Evolutionary conservation across 2,888 invertebrate species (phyloP).

Genomic region (Dynastes maya): DNA sequence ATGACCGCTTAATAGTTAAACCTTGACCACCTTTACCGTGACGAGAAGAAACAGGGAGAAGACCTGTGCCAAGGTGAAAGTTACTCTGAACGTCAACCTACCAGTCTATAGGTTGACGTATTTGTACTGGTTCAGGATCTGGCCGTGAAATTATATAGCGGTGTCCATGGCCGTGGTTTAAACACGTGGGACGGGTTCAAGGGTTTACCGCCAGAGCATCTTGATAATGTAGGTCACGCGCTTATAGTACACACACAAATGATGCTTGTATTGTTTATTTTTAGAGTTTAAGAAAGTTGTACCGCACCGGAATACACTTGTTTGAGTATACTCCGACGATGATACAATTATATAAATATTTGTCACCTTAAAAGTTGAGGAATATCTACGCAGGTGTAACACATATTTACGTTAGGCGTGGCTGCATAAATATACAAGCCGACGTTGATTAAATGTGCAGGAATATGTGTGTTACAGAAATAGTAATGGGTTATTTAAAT

Average conservation of each 20-base stretch:
- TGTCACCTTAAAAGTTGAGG: not conserved
- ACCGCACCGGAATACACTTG: constrained; percentile 3
- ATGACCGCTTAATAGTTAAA: constrained; percentile 17
- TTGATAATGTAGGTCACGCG: constrained; percentile 46
- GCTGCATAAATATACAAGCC: not conserved
- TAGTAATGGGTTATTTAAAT: too few species aligned
- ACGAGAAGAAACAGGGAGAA: constrained; percentile 11
- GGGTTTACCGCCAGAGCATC: constrained; percentile 50
- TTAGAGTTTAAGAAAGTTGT: constrained; percentile 34
- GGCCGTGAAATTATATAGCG: constrained; percentile 34
- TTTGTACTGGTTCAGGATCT: constrained; percentile 18
- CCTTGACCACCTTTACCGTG: constrained; percentile 26
- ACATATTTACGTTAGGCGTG: not conserved
- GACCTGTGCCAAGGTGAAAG: constrained; percentile 37
- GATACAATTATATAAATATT: constrained; percentile 37
- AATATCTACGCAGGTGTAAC: constrained; percentile 5
- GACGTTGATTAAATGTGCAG: too few species aligned
- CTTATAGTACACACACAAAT: constrained; percentile 4
- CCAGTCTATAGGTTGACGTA: too few species aligned
- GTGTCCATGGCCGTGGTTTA: constrained; percentile 31
- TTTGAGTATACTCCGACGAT: not conserved
- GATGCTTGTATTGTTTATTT: constrained; percentile 34
- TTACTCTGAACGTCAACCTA: constrained; percentile 15
- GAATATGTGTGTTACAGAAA: too few species aligned
- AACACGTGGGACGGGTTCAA: constrained; percentile 52